These are phyloP conservation scores for Berghia stephanieae DNA, from an alignment of 1,140 invertebrate species.

Conservation along the genomic window DNA sequence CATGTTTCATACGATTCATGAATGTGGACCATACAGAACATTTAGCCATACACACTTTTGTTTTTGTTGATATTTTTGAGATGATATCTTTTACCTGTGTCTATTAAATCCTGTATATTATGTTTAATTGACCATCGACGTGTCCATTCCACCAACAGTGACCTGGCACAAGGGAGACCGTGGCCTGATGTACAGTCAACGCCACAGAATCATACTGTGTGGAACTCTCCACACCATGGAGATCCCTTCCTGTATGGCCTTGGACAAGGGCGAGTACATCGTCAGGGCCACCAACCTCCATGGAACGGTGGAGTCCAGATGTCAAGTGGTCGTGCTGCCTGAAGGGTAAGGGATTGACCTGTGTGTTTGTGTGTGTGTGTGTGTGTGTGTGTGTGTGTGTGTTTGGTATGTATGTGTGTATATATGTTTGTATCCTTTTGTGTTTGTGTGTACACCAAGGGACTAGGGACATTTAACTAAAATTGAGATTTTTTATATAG, in stretches of 20 bases:
- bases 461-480: too few relatives aligned
- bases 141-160: too few relatives aligned
- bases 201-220: slow-evolving; percentile 84
- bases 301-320: slow-evolving; percentile 53
- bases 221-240: slow-evolving; percentile 76
- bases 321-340: slow-evolving; percentile 44
- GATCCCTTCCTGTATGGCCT: slow-evolving; percentile 78
- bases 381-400: slow-evolving; percentile 6
- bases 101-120: too few relatives aligned
- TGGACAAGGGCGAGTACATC: slow-evolving; percentile 81
- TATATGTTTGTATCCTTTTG: background rate
- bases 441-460: too few relatives aligned
- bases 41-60: background rate
- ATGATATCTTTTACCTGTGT: too few relatives aligned
- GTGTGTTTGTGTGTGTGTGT: background rate
- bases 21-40: background rate
- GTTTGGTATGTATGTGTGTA: slow-evolving; percentile 20
- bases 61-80: background rate
- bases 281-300: slow-evolving; percentile 77
- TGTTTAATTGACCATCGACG: too few relatives aligned
- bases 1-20: too few relatives aligned
- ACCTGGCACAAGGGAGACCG: slow-evolving; percentile 93
- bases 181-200: slow-evolving; percentile 80
- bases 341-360: slow-evolving; percentile 37
- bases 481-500: too few relatives aligned